Base-by-base conservation (phyloP, 2,797 vertebrate species). In the Crax fasciolata region DNA sequence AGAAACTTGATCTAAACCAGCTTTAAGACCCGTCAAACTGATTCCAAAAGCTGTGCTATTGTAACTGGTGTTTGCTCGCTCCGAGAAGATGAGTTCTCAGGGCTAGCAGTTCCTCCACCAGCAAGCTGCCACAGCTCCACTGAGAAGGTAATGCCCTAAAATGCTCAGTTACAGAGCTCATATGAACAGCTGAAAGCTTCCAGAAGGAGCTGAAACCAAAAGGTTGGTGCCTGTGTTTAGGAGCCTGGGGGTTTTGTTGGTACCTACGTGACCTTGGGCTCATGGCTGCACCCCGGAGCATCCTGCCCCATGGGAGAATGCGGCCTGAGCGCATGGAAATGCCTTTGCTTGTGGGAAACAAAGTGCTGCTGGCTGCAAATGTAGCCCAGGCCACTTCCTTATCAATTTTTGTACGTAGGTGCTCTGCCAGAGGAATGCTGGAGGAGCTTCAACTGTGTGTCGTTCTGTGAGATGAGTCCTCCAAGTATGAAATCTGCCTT, bases 111-210 rank as follows among this genome's bases (percentile, higher is more conserved):
- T 79, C 92, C 70, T 70, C 84, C 19, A 6, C 90, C 15, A 94
- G 91, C 77, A 63, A 78, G 35, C 35, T 35, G 35, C 35, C 35
- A 35, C 78, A 85, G 90, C 66, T 89, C 65, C 72, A 67, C 38
- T 84, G 54, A 32, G 68, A 96, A 92, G 84, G 87, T 89, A 96
- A 91, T 95, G 85, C 76, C 73, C 84, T 83, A 77, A 93, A 94
- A 89, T 39, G 75, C 76, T 78, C 71, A 96, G 90, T 93, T 96
- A 96, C 93, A 94, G 86, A 89, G 74, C 90, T 93, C 88, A 91
- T 88, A 93, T 91, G 95, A 96, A 95, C 91, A 96, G 66, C 82
- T 70, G 55, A 92, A 92, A 80, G 78, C 81, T 92, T 93, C 75
- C 19, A 87, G 85, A 84, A 87, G 65, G 63, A 92, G 61, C 52